These are phyloP conservation scores for Drosophila parvula DNA, from an alignment of 1,140 invertebrate species.

Conservation along the genomic window DNA sequence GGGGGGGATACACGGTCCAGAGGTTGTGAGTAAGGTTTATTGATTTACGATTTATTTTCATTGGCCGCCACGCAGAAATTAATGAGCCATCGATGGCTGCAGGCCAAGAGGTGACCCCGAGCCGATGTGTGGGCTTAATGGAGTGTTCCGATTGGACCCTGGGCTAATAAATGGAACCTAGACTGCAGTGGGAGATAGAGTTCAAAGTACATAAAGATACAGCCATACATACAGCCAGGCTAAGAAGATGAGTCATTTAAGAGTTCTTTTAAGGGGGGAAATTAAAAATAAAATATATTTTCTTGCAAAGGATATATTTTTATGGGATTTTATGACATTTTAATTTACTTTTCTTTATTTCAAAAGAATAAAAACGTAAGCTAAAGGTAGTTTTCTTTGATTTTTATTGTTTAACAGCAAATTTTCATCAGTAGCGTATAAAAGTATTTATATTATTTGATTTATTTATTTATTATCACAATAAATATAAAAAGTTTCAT, in stretches of 20 bases:
- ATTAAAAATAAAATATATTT: too few relatives aligned
- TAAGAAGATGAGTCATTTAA: conserved; percentile 25
- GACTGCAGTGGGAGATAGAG: conserved; percentile 29
- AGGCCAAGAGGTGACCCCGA: conserved; percentile 69
- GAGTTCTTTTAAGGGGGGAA: too few relatives aligned
- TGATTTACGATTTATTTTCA: conserved; percentile 81
- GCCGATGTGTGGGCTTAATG: conserved; percentile 56
- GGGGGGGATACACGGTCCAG: conserved; percentile 27
- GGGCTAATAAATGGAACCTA: conserved; percentile 49
- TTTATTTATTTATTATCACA: too few relatives aligned
- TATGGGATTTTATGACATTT: too few relatives aligned
- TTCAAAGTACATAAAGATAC: conserved; percentile 11
- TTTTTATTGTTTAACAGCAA: neutral
- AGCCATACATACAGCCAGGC: neutral
- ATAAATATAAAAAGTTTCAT: neutral
- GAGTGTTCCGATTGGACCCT: conserved; percentile 31
- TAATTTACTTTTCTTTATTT: too few relatives aligned
- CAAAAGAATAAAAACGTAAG: too few relatives aligned
- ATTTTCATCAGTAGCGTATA: too few relatives aligned
- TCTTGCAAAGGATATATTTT: too few relatives aligned
- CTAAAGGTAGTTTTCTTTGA: too few relatives aligned
- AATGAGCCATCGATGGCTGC: conserved; percentile 69
- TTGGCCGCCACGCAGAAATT: conserved; percentile 69
- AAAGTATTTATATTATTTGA: too few relatives aligned
- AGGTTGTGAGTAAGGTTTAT: conserved; percentile 63